phyloP scores from a whole-genome alignment of 2,113 vertebrate genomes.

The Amazona guildingii region DNA sequence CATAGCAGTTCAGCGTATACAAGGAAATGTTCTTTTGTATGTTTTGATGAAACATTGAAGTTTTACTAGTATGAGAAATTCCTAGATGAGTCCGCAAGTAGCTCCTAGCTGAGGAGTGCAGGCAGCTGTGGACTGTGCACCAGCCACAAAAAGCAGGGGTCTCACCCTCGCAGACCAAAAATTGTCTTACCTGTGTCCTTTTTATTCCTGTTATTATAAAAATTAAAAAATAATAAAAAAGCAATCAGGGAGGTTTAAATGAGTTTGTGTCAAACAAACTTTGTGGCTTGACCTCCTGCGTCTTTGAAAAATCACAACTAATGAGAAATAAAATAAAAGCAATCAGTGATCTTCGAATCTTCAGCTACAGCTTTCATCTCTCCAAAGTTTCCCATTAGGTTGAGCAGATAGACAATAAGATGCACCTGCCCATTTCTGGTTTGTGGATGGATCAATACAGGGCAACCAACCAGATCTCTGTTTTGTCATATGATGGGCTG shows the following conservation, averaged over 20 bases:
- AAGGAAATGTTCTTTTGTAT: background rate
- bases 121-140: background rate
- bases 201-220: background rate
- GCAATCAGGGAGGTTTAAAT: background rate
- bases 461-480: background rate
- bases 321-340: background rate
- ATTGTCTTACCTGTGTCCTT: background rate
- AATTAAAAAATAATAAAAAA: background rate
- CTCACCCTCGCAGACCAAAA: background rate
- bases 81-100: background rate
- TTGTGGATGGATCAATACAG: background rate
- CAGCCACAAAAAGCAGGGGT: accelerated
- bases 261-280: too few species aligned
- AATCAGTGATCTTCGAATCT: background rate
- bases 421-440: background rate
- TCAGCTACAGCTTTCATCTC: background rate
- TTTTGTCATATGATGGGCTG: background rate
- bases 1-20: background rate
- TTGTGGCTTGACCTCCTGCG: background rate
- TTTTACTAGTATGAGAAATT: background rate
- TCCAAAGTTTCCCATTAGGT: background rate
- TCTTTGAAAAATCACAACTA: background rate
- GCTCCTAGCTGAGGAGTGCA: background rate
- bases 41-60: background rate
- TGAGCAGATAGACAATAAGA: background rate